Evolutionary conservation across 2,888 invertebrate species (phyloP).

Genomic region (Acleris emargana): DNA sequence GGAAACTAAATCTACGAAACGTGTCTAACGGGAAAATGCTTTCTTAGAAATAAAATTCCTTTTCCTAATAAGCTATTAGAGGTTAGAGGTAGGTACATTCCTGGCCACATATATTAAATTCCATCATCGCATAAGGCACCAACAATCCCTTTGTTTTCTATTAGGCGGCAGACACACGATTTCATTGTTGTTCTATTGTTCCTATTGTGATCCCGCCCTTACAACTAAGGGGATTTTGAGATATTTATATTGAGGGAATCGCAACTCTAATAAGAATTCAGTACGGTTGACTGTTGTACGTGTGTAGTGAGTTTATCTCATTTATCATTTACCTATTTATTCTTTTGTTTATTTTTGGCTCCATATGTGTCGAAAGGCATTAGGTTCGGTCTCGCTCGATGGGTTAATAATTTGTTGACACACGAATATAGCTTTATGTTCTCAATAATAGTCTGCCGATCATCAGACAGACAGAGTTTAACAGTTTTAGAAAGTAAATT

Average conservation of each 20-base stretch:
- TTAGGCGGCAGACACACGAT: constrained; percentile 29
- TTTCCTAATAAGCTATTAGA: constrained; percentile 4
- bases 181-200: constrained; percentile 31
- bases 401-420: not conserved
- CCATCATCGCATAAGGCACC: constrained; percentile 22
- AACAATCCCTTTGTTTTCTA: constrained; percentile 32
- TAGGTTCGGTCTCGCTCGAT: too few species aligned
- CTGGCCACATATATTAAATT: constrained; percentile 1
- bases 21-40: not conserved
- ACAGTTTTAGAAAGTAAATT: too few species aligned
- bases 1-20: not conserved
- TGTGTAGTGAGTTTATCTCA: not conserved
- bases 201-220: constrained; percentile 31
- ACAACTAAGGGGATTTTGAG: constrained; percentile 7
- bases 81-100: not conserved
- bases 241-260: not conserved
- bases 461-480: too few species aligned
- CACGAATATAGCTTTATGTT: not conserved
- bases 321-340: constrained; percentile 12
- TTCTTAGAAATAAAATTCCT: not conserved
- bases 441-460: not conserved
- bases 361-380: not conserved
- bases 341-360: constrained; percentile 16
- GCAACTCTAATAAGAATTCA: not conserved
- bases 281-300: not conserved